Base-by-base conservation (phyloP, 2,888 invertebrate genomes). In the Drosophila mimica region DNA sequence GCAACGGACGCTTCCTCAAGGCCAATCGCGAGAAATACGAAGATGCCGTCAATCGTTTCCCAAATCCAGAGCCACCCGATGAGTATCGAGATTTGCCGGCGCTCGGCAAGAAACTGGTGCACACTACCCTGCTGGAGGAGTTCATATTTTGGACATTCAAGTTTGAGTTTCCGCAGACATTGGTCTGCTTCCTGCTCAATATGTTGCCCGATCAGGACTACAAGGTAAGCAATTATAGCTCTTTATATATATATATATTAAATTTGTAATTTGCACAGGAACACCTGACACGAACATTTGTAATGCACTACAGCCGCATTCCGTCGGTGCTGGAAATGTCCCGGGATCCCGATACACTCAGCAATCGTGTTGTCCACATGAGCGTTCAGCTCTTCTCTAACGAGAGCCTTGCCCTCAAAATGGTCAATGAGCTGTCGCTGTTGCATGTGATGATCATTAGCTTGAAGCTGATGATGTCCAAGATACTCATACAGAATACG, bases 61-160 rank as follows among this genome's bases (percentile, higher is more conserved):
- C 97, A 0, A 96, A 95, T 94, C 94, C 96, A 81, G 96, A 95
- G 84, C 95, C 96, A 36, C 95, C 95, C 70, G 95, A 95, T 90
- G 96, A 96, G 84, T 97, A 97, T 91, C 96, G 96, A 87, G 96
- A 97, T 92, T 95, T 97, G 88, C 96, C 96, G 2, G 96, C 97
- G 0, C 93, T 98, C 62, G 96, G 97, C 89, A 96, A 96, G 81
- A 95, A 96, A 36, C 94, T 98, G 46, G 95, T 95, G 38, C 98
- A 98, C 93, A 95, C 95, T 83, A 98, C 97, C 0, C 95, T 98
- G 76, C 94, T 98, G 28, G 99, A 99, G 93, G 99, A 99, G 94
- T 95, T 99, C 81, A 97, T 99, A 83, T 99, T 99, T 94, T 99
- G 99, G 99, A 98, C 98, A 30, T 98, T 99, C 73, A 97, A 97